A percentile compares a stretch with the other conserved stretches of the same genome.
Conservation (phyloP, 2,113 vertebrate species). For the Fukomys damarensis region DNA sequence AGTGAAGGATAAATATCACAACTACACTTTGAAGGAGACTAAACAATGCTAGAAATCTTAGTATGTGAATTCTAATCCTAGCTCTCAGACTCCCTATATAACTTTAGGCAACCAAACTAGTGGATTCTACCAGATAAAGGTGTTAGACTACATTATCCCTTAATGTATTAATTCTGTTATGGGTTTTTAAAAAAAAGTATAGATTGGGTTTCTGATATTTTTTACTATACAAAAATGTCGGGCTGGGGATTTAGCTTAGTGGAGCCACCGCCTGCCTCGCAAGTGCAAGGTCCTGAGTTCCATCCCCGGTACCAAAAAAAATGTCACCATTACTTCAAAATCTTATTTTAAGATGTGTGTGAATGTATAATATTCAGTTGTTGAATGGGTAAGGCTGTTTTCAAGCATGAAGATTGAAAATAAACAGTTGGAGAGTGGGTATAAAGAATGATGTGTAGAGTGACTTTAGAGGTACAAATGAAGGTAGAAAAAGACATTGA, state of each 20-base stretch:
- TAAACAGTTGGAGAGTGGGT: background rate
- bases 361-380: background rate
- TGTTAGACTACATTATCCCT: constrained; percentile 10
- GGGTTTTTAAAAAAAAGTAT: background rate
- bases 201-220: constrained; percentile 17
- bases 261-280: no score
- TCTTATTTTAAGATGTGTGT: constrained; percentile 13
- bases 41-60: constrained; percentile 1
- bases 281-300: no score
- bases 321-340: constrained; percentile 6
- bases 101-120: background rate
- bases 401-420: background rate
- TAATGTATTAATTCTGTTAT: background rate
- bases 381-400: background rate
- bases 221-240: background rate
- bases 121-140: background rate
- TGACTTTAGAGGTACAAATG: constrained; percentile 39
- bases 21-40: constrained; percentile 22
- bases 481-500: background rate
- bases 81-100: background rate
- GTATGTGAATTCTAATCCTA: background rate
- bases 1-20: background rate
- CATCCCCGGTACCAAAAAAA: no score
- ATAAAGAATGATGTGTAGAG: background rate
- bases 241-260: no score